These are phyloP conservation scores for Porites divaricata DNA, from an alignment of 92 coral and sea anemone genomes.

Conservation along the genomic window DNA sequence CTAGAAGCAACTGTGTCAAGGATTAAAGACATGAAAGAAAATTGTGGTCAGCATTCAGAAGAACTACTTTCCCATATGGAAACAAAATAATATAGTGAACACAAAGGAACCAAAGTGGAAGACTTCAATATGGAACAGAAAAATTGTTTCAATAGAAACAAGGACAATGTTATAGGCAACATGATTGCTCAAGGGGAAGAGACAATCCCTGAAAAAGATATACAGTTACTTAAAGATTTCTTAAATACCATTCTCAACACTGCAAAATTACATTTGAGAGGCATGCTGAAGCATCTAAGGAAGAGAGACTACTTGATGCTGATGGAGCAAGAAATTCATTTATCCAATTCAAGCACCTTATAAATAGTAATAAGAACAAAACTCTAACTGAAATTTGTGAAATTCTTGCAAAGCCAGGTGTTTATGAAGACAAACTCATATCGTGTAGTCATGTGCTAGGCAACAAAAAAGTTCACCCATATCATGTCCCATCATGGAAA, in stretches of 20 bases:
- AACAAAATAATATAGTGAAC: slow-evolving; percentile 36
- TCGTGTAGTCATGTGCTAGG: no score
- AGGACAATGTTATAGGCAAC: slow-evolving; percentile 9
- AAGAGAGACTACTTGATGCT: not conserved
- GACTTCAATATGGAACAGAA: slow-evolving; percentile 35
- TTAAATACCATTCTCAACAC: slow-evolving; percentile 35
- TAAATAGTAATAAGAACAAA: no score
- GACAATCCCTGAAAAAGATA: slow-evolving; percentile 47
- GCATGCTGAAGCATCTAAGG: not conserved
- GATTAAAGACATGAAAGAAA: slow-evolving; percentile 28
- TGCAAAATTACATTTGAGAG: slow-evolving; percentile 29
- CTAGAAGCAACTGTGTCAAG: slow-evolving; percentile 39
- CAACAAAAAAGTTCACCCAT: no score
- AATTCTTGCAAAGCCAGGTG: no score
- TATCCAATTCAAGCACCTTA: no score
- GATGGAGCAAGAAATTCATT: no score
- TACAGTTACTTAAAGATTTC: slow-evolving; percentile 33
- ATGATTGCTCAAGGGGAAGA: slow-evolving; percentile 37
- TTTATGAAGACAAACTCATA: no score
- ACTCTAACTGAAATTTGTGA: no score
- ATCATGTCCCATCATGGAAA: no score
- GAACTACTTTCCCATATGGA: slow-evolving; percentile 34
- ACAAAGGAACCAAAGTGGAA: slow-evolving; percentile 42
- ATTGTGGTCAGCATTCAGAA: slow-evolving; percentile 33
- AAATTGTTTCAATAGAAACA: slow-evolving; percentile 50